phyloP scores from a whole-genome alignment of 2,888 invertebrate genomes.

The Entomobrya multifasciata region DNA sequence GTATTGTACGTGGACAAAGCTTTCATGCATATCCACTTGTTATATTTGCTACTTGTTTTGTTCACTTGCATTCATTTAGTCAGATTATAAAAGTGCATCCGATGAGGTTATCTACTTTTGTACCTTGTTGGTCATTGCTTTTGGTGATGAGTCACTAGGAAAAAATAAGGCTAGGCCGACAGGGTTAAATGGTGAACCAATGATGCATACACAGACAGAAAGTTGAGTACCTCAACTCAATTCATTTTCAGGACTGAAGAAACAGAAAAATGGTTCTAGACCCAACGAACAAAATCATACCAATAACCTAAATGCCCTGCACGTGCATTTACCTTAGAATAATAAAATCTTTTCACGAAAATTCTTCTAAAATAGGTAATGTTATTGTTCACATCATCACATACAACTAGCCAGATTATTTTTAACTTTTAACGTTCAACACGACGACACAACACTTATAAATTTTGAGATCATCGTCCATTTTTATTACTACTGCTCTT shows the following conservation, averaged over 20 bases:
- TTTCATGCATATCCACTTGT: no score
- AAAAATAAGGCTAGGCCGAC: constrained; percentile 53
- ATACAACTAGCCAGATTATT: not conserved
- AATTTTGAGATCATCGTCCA: not conserved
- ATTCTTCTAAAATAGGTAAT: no score
- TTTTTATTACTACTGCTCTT: not conserved
- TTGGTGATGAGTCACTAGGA: constrained; percentile 48
- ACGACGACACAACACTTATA: not conserved
- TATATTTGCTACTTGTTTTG: no score
- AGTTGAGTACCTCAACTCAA: no score
- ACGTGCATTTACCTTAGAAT: no score
- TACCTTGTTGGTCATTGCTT: constrained; percentile 13
- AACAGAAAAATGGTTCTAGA: no score
- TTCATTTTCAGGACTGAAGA: no score
- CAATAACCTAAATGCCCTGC: no score
- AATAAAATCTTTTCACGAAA: no score
- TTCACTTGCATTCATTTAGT: not conserved
- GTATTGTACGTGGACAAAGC: no score
- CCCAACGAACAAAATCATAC: no score
- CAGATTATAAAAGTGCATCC: not conserved
- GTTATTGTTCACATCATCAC: not conserved
- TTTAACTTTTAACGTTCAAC: not conserved
- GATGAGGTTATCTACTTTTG: constrained; percentile 51
- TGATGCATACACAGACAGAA: not conserved
- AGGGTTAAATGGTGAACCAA: not conserved